These are phyloP conservation scores for Selenia dentaria DNA, from an alignment of 2,888 invertebrate genomes.

Conservation along the genomic window DNA sequence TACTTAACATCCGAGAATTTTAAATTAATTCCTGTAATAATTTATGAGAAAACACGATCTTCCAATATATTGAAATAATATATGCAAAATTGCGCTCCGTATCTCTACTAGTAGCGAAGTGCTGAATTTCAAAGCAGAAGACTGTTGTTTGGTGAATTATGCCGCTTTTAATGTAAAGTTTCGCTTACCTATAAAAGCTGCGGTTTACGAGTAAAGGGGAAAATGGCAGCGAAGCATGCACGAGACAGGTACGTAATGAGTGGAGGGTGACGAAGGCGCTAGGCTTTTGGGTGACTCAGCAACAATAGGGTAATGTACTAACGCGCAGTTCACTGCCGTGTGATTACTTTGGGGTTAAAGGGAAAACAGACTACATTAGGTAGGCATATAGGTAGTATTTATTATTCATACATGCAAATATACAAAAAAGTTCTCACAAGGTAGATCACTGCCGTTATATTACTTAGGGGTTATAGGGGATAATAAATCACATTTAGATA, in stretches of 20 bases:
- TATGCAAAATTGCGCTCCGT: neutral
- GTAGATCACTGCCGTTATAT: no score
- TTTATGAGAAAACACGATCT: conserved; percentile 9
- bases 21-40: no score
- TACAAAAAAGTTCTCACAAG: no score
- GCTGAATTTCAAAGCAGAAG: neutral
- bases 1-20: no score
- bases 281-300: conserved; percentile 50
- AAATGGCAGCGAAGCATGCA: conserved; percentile 37
- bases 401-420: no score
- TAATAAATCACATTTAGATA: no score
- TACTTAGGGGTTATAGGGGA: no score
- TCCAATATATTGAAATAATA: conserved; percentile 1
- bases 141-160: conserved; percentile 4
- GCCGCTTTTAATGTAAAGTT: conserved; percentile 5
- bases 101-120: neutral
- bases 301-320: conserved; percentile 24
- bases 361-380: neutral
- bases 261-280: conserved; percentile 56
- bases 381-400: no score
- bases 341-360: conserved; percentile 10
- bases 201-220: conserved; percentile 24
- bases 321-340: conserved; percentile 18
- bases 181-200: conserved; percentile 6
- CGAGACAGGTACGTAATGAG: conserved; percentile 59